Conservation (phyloP, 92 coral and sea anemone genomes). For the Porites evermanni region DNA sequence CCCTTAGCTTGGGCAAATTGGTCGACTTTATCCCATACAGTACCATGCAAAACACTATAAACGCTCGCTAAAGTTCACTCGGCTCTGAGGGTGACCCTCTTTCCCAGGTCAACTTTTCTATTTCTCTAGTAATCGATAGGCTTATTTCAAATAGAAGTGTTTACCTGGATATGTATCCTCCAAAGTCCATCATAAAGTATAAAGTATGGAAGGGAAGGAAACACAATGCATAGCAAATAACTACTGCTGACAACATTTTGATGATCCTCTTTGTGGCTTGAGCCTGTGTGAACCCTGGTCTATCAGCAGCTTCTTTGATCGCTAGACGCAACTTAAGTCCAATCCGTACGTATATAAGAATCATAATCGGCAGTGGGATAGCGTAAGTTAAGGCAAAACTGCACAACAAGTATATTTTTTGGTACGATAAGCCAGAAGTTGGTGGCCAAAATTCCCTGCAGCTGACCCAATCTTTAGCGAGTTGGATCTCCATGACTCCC, state of each 20-base stretch:
- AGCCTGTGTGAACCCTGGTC: constrained; percentile 95
- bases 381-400: constrained; percentile 92
- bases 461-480: not conserved
- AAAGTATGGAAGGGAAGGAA: constrained; percentile 86
- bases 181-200: constrained; percentile 70
- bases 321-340: constrained; percentile 88
- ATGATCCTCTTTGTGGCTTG: constrained; percentile 86
- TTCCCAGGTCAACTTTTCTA: no score
- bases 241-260: constrained; percentile 90
- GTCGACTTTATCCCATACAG: no score
- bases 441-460: constrained; percentile 86
- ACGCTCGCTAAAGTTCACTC: no score
- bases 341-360: constrained; percentile 81
- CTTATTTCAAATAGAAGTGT: not conserved
- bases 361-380: constrained; percentile 87
- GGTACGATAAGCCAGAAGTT: constrained; percentile 29
- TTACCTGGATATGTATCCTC: constrained; percentile 56
- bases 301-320: constrained; percentile 92
- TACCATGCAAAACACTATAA: no score
- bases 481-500: constrained; percentile 59
- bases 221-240: constrained; percentile 92
- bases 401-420: constrained; percentile 60
- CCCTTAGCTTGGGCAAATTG: no score
- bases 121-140: no score
- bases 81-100: no score